A percentile compares a stretch with the other conserved stretches of the same genome.
These are phyloP conservation scores for Ellobius talpinus DNA, from an alignment of 2,113 vertebrate genomes.

Conservation along the genomic window DNA sequence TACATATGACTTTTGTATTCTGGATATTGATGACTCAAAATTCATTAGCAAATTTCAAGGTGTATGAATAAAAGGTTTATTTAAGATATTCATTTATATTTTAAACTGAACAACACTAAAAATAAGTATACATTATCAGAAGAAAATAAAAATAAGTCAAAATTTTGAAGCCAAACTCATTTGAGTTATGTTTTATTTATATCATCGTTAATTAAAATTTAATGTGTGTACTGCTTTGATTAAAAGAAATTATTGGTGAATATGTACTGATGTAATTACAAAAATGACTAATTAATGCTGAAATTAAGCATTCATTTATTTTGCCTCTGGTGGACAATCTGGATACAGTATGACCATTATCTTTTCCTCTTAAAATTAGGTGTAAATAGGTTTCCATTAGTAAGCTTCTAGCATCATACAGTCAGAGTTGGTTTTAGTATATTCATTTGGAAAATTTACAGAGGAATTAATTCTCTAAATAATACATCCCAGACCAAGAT, in stretches of 20 bases:
- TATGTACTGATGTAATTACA: rapidly evolving
- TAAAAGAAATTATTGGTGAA: neutral
- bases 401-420: neutral
- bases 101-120: slow-evolving; percentile 67
- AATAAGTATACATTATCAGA: slow-evolving; percentile 77
- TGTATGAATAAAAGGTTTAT: neutral
- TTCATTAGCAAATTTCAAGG: neutral
- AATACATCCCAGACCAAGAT: neutral
- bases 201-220: neutral
- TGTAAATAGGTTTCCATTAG: neutral
- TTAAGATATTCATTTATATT: neutral
- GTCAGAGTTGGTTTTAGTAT: neutral
- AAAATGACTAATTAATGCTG: too few species aligned
- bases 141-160: neutral
- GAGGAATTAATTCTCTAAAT: neutral
- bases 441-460: neutral
- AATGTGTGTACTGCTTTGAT: neutral
- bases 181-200: neutral
- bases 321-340: neutral
- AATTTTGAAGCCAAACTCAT: neutral
- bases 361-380: neutral
- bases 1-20: neutral
- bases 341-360: neutral
- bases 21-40: slow-evolving; percentile 1
- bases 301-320: neutral